Percentiles rank a stretch among this genome's conserved stretches.
Conservation (phyloP, 2,113 vertebrate species). For the Gymnorhina tibicen region DNA sequence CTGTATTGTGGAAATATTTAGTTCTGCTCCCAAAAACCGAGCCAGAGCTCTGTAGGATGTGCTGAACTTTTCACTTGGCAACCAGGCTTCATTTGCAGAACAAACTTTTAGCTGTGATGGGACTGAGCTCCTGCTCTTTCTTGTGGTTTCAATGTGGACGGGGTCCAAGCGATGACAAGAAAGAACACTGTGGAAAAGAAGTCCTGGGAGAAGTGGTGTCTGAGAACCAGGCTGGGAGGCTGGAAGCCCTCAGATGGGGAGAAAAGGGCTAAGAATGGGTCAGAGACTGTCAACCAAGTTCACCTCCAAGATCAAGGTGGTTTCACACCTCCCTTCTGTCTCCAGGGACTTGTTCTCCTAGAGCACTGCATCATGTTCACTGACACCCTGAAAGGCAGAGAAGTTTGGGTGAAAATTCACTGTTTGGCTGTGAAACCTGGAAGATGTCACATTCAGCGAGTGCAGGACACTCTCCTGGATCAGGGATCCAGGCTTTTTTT, state of each 20-base stretch:
- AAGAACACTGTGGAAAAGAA: neutral
- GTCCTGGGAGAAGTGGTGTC: neutral
- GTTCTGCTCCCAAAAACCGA: slow-evolving; percentile 5
- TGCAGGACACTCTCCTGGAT: neutral
- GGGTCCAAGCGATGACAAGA: slow-evolving; percentile 13
- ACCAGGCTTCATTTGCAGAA: slow-evolving; percentile 12
- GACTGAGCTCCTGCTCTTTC: slow-evolving; percentile 20
- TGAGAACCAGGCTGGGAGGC: neutral
- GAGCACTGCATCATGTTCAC: neutral
- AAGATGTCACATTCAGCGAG: neutral
- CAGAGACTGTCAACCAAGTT: neutral
- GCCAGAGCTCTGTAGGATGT: slow-evolving; percentile 32
- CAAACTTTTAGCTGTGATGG: slow-evolving; percentile 14
- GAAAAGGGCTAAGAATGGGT: neutral
- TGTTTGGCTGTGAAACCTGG: neutral
- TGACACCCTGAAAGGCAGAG: neutral
- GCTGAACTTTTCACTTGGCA: slow-evolving; percentile 51
- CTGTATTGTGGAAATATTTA: slow-evolving; percentile 55
- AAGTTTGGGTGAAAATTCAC: neutral
- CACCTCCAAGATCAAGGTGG: neutral
- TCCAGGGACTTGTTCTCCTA: rapidly evolving
- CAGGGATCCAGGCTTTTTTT: neutral
- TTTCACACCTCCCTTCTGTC: neutral
- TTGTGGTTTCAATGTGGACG: neutral
- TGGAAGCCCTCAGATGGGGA: neutral